Evolutionary conservation across 1,140 invertebrate genomes (phyloP), one percentile per base, ranked within the genome.

Genomic region (Calycopis cecrops): DNA sequence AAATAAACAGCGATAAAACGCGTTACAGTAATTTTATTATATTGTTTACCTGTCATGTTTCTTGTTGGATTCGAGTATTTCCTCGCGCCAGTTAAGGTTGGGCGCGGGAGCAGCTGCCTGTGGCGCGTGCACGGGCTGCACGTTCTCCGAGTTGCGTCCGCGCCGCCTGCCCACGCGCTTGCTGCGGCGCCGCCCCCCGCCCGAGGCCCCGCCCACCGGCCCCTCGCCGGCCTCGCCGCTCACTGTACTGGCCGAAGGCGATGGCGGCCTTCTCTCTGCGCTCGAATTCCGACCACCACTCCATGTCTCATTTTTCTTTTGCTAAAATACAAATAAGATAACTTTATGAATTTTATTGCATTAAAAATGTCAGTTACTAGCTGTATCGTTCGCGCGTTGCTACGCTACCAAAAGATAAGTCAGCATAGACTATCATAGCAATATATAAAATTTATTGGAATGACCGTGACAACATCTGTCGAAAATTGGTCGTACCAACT

Each of bases 41-140:
- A n/a, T n/a, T 28, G 6, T 55, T 55, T 35, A 79, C 75, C 69
- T 71, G 7, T 81, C 79, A 37, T 72, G 69, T 57, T 80, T 82
- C 53, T 86, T n/a, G n/a, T n/a, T 86, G 8, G 80, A 79, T 54
- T 84, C 80, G 4, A 82, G 55, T 38, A 85, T 85, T 48, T 85
- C 82, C 11, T 85, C 82, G 0, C 82, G 62, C 82, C 82, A 85
- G 57, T 78, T 85, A 16, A 63, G 37, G 10, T 59, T 63, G 11
- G 63, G 58, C n/a, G 67, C 50, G 40, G 63, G 51, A 35, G 53
- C 18, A 34, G 56, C 1, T 17, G 33, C 35, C 47, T 52, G 59
- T 48, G 56, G 58, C 55, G 62, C 35, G 21, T 51, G 62, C 18
- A 65, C 52, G n/a, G 57, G 48, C 47, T 63, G 67, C 18, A 65